Evolutionary conservation across 2,888 invertebrate species (phyloP).

Genomic region (Cephus nigrinus): DNA sequence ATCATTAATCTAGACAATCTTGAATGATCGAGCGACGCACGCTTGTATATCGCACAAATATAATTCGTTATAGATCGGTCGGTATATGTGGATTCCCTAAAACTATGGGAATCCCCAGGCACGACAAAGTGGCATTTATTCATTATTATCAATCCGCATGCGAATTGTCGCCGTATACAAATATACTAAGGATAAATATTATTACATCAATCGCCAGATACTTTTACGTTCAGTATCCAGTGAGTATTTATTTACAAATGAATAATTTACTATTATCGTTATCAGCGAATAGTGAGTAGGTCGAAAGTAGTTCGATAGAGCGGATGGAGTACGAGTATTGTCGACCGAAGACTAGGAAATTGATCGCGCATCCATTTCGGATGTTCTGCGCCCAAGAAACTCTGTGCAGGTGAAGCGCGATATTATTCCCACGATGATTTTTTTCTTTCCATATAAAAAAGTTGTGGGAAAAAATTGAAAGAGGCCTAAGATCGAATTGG

Average conservation of each 20-base stretch:
- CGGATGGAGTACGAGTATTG: conserved; percentile 51
- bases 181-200: neutral
- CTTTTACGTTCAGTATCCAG: neutral
- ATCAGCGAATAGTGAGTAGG: conserved; percentile 17
- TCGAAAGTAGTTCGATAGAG: conserved; percentile 33
- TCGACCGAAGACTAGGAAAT: conserved; percentile 40
- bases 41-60: neutral
- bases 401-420: neutral
- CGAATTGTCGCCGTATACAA: neutral
- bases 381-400: neutral
- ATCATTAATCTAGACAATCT: neutral
- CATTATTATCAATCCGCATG: neutral
- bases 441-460: neutral
- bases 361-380: neutral
- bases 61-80: neutral
- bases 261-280: conserved; percentile 2
- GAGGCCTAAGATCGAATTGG: neutral
- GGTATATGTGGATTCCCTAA: neutral
- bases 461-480: neutral
- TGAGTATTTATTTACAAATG: conserved; percentile 6
- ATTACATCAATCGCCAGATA: neutral
- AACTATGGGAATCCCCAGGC: neutral
- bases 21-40: neutral
- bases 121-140: conserved; percentile 2
- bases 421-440: neutral